Evolutionary conservation across 2,888 invertebrate genomes (phyloP).

Genomic region (Hybos culiciformis): DNA sequence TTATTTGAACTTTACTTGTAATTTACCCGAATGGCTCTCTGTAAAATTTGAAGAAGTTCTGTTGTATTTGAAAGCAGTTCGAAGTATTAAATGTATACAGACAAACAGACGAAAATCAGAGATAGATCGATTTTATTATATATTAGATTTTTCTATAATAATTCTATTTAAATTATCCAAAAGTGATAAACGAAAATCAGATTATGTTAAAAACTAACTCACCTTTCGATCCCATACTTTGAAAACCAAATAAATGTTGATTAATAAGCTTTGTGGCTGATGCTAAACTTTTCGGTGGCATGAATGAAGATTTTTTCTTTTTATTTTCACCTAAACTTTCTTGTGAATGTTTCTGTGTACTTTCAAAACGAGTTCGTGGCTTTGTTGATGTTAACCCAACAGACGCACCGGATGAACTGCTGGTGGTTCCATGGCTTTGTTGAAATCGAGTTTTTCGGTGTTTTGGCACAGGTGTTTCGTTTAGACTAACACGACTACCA

Average conservation of each 20-base stretch:
- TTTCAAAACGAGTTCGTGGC: conserved; percentile 36
- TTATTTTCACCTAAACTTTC: conserved; percentile 38
- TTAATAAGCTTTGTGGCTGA: conserved; percentile 59
- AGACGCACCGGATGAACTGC: too few relatives aligned
- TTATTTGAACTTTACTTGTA: too few relatives aligned
- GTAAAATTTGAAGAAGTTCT: too few relatives aligned
- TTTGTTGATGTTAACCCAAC: conserved; percentile 5
- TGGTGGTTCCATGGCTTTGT: conserved; percentile 37
- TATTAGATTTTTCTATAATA: background rate
- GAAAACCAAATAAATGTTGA: conserved; percentile 56
- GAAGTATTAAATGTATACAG: too few relatives aligned
- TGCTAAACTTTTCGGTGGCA: conserved; percentile 50
- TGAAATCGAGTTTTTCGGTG: conserved; percentile 78
- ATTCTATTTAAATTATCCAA: too few relatives aligned
- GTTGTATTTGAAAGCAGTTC: too few relatives aligned
- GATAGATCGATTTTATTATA: too few relatives aligned
- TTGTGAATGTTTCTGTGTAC: conserved; percentile 38
- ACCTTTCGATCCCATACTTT: conserved; percentile 37
- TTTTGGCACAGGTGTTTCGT: conserved; percentile 57
- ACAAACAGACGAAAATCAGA: too few relatives aligned
- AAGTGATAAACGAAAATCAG: too few relatives aligned
- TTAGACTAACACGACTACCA: conserved; percentile 42
- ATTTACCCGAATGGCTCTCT: too few relatives aligned
- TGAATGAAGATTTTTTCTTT: conserved; percentile 42
- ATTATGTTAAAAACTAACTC: too few relatives aligned